Conservation (phyloP, 1,140 invertebrate genomes). For the Achatina immaculata region DNA sequence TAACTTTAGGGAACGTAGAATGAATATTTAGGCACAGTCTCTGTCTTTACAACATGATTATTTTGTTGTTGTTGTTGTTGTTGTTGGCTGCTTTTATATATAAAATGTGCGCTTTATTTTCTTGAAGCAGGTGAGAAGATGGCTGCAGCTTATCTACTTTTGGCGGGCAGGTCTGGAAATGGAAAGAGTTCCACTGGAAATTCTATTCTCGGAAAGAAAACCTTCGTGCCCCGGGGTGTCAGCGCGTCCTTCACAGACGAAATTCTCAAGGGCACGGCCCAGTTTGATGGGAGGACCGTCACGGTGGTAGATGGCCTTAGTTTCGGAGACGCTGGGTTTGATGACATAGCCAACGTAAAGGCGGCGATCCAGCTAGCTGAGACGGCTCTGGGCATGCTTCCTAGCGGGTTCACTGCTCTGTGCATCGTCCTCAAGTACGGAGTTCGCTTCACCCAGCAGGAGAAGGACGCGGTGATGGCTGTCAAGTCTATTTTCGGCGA, state of each 20-base stretch:
- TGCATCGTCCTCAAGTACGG: conserved; percentile 57
- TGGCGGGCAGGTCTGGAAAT: conserved; percentile 6
- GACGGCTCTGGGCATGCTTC: too few relatives aligned
- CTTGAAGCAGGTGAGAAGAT: neutral
- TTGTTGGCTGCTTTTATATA: too few relatives aligned
- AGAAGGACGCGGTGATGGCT: neutral
- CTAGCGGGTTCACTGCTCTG: neutral
- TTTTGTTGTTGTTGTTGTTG: too few relatives aligned
- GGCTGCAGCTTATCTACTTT: neutral
- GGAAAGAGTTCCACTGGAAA: conserved; percentile 24
- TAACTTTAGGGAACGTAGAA: too few relatives aligned
- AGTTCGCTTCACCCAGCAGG: conserved; percentile 42
- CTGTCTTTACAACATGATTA: too few relatives aligned
- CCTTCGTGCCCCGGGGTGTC: neutral
- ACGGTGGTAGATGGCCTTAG: neutral
- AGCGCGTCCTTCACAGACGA: conserved; percentile 32
- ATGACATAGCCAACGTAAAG: neutral
- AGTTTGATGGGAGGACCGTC: neutral
- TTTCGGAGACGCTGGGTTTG: neutral
- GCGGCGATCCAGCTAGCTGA: neutral
- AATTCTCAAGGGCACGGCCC: neutral
- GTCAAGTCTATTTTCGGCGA: neutral
- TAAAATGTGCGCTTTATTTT: too few relatives aligned
- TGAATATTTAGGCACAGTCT: too few relatives aligned
- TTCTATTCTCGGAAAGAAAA: neutral